phyloP scores from a whole-genome alignment of 2,888 invertebrate genomes.

The Diadegma fenestrale region DNA sequence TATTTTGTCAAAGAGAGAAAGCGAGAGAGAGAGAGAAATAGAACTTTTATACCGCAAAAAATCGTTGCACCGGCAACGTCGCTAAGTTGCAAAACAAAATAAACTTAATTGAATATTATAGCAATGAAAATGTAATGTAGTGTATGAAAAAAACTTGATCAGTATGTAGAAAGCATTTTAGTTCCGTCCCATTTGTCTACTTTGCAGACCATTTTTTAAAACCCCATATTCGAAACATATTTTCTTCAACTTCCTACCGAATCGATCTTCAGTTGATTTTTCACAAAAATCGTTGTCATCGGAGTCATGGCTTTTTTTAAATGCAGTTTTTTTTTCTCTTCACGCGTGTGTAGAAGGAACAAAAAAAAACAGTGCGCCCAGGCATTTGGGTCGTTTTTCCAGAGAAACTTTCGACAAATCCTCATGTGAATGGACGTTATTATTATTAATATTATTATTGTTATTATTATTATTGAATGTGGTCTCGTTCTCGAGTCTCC shows the following conservation, averaged over 20 bases:
- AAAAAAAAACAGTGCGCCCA: conserved; percentile 22
- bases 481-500: conserved; percentile 82
- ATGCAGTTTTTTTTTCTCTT: conserved; percentile 19
- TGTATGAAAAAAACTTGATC: conserved; percentile 67
- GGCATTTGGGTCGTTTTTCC: conserved; percentile 29
- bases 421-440: neutral
- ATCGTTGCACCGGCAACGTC: conserved; percentile 30
- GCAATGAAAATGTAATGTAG: conserved; percentile 37
- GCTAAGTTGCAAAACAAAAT: conserved; percentile 59
- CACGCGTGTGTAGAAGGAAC: conserved; percentile 12
- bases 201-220: conserved; percentile 4
- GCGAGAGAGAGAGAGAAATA: conserved; percentile 29
- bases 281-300: neutral
- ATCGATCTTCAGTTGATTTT: neutral
- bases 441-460: conserved; percentile 80
- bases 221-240: neutral
- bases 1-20: conserved; percentile 46
- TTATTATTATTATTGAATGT: conserved; percentile 75
- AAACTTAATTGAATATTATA: conserved; percentile 24
- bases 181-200: conserved; percentile 81
- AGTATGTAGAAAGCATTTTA: conserved; percentile 79
- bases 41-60: conserved; percentile 65
- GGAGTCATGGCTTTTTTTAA: neutral
- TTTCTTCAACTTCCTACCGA: neutral
- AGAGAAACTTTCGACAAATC: conserved; percentile 73